phyloP scores from a whole-genome alignment of 2,888 invertebrate species.

The Xiphydria camelus region DNA sequence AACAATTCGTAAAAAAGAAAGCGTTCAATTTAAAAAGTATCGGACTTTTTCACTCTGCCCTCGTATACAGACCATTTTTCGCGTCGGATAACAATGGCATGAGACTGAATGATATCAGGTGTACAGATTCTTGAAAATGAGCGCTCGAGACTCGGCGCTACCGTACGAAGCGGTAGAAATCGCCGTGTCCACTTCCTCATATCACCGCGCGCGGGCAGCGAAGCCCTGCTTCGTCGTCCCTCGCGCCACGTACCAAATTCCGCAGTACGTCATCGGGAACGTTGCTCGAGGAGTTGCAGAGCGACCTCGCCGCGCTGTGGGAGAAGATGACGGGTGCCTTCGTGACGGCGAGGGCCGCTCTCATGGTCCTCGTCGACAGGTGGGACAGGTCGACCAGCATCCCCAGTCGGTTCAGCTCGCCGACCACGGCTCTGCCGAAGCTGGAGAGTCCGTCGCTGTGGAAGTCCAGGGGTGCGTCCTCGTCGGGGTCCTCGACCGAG shows the following conservation, averaged over 20 bases:
- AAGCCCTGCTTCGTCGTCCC: no score
- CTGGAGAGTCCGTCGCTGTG: conserved; percentile 50
- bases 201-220: no score
- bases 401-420: conserved; percentile 71
- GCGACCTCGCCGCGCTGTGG: conserved; percentile 66
- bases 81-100: no score
- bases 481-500: conserved; percentile 53
- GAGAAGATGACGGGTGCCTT: conserved; percentile 70
- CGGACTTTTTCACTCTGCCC: no score
- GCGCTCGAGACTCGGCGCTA: no score
- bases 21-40: no score
- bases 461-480: conserved; percentile 48
- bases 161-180: no score
- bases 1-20: no score
- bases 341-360: conserved; percentile 63
- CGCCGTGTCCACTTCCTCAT: no score
- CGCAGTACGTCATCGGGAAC: conserved; percentile 65
- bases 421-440: conserved; percentile 63
- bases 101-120: no score
- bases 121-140: no score
- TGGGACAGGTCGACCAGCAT: conserved; percentile 72
- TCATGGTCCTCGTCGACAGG: conserved; percentile 67
- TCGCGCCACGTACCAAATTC: conserved; percentile 52
- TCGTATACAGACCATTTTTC: no score
- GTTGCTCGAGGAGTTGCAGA: conserved; percentile 66